phyloP scores from a whole-genome alignment of 2,113 vertebrate genomes.

The Parotia lawesii region DNA sequence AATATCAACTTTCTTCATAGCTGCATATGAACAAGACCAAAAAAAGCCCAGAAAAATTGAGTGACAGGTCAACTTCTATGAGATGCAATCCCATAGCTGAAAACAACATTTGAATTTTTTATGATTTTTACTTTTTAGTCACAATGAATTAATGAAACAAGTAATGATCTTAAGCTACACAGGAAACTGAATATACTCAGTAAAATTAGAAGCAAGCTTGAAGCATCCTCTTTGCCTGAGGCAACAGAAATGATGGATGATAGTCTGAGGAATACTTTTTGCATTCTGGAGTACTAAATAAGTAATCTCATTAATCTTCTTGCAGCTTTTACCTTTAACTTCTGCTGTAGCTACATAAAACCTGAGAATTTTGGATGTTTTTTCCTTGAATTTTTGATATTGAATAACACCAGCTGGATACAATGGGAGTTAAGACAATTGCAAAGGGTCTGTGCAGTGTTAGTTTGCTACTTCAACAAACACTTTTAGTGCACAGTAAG shows the following conservation, averaged over 20 bases:
- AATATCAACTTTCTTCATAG: not conserved
- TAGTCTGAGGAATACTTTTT: constrained; percentile 39
- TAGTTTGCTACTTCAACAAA: not conserved
- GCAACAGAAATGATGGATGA: constrained; percentile 58
- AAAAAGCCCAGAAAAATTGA: not conserved
- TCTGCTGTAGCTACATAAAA: not conserved
- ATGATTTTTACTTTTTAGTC: constrained; percentile 46
- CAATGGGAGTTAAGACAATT: not conserved
- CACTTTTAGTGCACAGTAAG: not conserved
- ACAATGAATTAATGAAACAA: constrained; percentile 55
- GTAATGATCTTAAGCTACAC: constrained; percentile 34
- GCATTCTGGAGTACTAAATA: constrained; percentile 27
- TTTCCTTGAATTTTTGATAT: not conserved
- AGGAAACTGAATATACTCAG: constrained; percentile 22
- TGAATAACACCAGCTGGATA: not conserved
- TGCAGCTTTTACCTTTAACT: constrained; percentile 20
- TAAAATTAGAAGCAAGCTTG: constrained; percentile 52
- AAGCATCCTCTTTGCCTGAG: constrained; percentile 50
- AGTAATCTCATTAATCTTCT: constrained; percentile 55
- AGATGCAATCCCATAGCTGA: not conserved
- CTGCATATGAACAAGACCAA: not conserved
- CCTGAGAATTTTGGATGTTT: not conserved
- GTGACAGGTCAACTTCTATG: not conserved
- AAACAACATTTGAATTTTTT: constrained; percentile 37
- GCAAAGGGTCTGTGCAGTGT: not conserved